Evolutionary conservation across 2,113 vertebrate genomes (phyloP).

Genomic region (Phrynocephalus versicolor): DNA sequence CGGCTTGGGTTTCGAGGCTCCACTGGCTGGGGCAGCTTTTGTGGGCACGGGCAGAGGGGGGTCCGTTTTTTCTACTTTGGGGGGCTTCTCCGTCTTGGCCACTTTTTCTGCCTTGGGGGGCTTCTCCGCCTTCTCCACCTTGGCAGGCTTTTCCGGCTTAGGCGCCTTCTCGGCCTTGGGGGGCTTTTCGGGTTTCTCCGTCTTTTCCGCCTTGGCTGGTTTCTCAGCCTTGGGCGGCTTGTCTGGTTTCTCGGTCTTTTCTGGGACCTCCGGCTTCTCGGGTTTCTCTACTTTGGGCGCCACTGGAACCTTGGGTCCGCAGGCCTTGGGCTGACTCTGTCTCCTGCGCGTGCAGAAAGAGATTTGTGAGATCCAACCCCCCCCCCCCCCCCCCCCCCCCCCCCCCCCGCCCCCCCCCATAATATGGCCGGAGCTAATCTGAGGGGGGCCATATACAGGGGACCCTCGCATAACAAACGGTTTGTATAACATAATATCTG

Average conservation of each 20-base stretch:
- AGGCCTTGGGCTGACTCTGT: conserved; percentile 70
- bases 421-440: background rate
- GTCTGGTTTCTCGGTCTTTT: conserved; percentile 54
- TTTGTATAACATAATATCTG: too few relatives aligned
- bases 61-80: conserved; percentile 61
- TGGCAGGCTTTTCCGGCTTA: conserved; percentile 39
- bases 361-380: background rate
- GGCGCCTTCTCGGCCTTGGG: conserved; percentile 47
- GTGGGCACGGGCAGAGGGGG: conserved; percentile 19
- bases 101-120: conserved; percentile 25
- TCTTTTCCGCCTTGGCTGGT: background rate
- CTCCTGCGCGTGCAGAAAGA: conserved; percentile 51
- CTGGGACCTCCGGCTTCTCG: conserved; percentile 29
- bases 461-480: too few relatives aligned
- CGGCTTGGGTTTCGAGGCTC: conserved; percentile 68
- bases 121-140: conserved; percentile 54
- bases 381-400: too few relatives aligned
- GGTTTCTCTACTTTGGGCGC: conserved; percentile 43
- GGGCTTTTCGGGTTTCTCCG: conserved; percentile 44
- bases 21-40: conserved; percentile 60
- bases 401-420: too few relatives aligned
- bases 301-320: conserved; percentile 21
- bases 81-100: conserved; percentile 56
- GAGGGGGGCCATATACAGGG: too few relatives aligned
- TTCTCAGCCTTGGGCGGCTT: conserved; percentile 30